Base-by-base conservation (phyloP, 2,113 vertebrate genomes). In the Microcebus griseorufus region DNA sequence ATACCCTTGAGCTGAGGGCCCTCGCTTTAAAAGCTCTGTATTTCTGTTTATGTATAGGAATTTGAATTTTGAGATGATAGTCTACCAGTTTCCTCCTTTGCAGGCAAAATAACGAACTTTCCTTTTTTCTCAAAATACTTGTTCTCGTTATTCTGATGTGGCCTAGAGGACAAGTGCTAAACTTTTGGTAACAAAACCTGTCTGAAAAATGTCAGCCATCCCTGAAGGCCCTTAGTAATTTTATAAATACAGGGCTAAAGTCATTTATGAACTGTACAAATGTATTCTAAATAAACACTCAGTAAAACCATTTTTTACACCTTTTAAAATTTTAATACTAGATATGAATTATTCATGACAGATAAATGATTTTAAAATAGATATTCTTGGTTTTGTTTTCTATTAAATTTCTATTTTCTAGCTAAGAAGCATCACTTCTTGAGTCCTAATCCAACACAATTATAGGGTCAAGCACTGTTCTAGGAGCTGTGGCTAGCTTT, bases 321-420 rank as follows among this genome's bases (percentile, higher is more conserved):
- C 34, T 91, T 87, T 84, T n/a, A 58, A 79, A 93, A 94, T 18
- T 72, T 92, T 90, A 70, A 84, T 84, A 62, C 12, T 90, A 23
- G 20, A 2, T 48, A 69, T 88, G n/a, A 81, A 34, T 85, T 94
- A 90, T 90, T 96, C 55, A 67, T 84, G 62, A n/a, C 12, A 64
- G 23, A 72, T 73, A 62, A 87, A 39, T 9, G 17, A 48, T 65
- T 78, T 37, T 11, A 91, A 91, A 82, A 75, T 78, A 60, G 16
- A 51, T 10, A 64, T 32, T 81, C 2, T 9, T 92, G 2, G 22
- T 87, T 89, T 85, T 53, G 12, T 39, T 90, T 82, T 70, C 55
- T 94, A 17, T 25, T 92, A 37, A 83, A 87, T 70, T 39, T 69
- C 17, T 80, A n/a, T 45, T 88, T 96, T 73, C 10, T 60, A 72